Percentiles rank a stretch among this genome's conserved stretches.
phyloP scores from a whole-genome alignment of 2,888 invertebrate genomes.

The Acanthococcus lagerstroemiae region DNA sequence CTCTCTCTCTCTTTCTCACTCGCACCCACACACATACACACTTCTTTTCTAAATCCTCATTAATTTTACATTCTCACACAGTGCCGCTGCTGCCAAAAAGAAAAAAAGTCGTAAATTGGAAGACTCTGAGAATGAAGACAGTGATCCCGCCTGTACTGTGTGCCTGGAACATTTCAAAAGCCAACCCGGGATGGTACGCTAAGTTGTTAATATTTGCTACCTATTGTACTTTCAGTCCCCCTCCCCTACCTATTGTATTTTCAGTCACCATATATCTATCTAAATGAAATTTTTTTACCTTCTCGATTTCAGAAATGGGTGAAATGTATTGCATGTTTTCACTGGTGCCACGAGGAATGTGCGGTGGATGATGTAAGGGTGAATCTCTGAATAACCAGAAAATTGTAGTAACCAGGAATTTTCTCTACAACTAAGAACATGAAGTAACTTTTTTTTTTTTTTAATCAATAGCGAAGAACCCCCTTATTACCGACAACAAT shows the following conservation, averaged over 20 bases:
- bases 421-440: too few relatives aligned
- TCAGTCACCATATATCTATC: neutral
- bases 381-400: too few relatives aligned
- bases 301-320: neutral
- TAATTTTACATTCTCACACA: neutral
- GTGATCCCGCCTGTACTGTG: neutral
- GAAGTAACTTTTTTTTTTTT: too few relatives aligned
- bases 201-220: neutral
- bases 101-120: neutral
- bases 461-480: too few relatives aligned
- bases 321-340: neutral
- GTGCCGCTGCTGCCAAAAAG: neutral
- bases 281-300: neutral
- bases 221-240: too few relatives aligned
- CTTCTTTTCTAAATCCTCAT: neutral
- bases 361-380: too few relatives aligned
- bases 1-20: too few relatives aligned
- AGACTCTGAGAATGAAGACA: neutral
- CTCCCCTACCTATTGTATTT: neutral
- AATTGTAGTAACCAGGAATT: too few relatives aligned
- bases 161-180: neutral
- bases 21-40: too few relatives aligned
- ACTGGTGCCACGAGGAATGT: neutral
- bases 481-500: too few relatives aligned
- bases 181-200: neutral